A percentile compares a stretch with the other conserved stretches of the same genome.
phyloP scores from a whole-genome alignment of 2,113 vertebrate species.

The Eudyptes chrysolophus region DNA sequence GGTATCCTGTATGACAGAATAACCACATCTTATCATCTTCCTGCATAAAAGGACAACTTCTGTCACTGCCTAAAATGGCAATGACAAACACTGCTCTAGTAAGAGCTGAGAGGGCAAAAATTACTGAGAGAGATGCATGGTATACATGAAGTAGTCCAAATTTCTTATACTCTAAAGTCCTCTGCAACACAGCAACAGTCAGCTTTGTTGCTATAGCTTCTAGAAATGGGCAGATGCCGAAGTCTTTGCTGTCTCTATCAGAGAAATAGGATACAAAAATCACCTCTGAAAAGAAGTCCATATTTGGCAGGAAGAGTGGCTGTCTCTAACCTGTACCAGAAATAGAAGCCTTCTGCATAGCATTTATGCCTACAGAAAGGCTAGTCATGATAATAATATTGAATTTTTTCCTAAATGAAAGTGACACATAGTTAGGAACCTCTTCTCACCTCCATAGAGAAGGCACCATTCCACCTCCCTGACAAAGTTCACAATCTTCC shows the following conservation, averaged over 20 bases:
- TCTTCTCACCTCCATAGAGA: background rate
- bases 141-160: background rate
- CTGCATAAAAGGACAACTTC: background rate
- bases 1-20: background rate
- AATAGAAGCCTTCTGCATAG: background rate
- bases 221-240: background rate
- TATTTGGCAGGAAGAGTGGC: background rate
- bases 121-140: background rate
- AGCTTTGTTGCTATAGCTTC: background rate
- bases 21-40: background rate
- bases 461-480: background rate
- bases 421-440: background rate
- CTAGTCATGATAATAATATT: background rate
- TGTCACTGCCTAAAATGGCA: background rate
- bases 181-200: background rate
- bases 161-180: background rate
- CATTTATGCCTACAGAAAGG: background rate
- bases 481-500: background rate
- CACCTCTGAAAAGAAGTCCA: background rate
- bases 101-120: background rate
- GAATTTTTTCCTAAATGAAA: background rate
- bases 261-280: background rate
- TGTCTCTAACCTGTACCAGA: background rate
- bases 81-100: background rate
- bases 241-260: background rate